These are phyloP conservation scores for Silurus glanis DNA, from an alignment of 2,113 vertebrate species.

Conservation along the genomic window DNA sequence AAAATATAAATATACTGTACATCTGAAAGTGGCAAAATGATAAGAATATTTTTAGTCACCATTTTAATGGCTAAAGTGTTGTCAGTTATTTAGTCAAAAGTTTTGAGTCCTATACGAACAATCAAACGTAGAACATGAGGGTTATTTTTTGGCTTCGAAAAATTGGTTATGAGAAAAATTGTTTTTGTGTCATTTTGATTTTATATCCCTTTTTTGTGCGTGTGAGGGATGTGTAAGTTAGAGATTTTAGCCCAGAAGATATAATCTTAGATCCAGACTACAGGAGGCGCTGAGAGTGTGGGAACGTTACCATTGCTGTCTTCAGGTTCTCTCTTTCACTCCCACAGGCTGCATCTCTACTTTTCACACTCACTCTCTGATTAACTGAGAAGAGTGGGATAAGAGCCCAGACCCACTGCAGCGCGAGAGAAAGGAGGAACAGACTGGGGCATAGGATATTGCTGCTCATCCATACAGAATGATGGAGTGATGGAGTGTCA, in stretches of 20 bases:
- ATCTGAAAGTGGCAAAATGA: background rate
- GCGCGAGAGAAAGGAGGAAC: background rate
- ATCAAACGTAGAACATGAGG: background rate
- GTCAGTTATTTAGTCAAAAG: background rate
- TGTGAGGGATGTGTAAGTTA: background rate
- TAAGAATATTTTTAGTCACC: background rate
- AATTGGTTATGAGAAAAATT: background rate
- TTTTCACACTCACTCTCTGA: constrained; percentile 22
- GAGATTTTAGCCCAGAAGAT: constrained; percentile 6
- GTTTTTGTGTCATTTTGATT: background rate
- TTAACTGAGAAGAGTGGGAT: constrained; percentile 2
- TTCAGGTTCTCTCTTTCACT: background rate
- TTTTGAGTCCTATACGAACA: background rate
- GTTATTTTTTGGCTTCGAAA: background rate
- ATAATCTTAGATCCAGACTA: constrained; percentile 17
- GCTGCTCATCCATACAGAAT: constrained; percentile 32
- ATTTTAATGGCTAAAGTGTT: background rate
- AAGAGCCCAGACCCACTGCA: background rate
- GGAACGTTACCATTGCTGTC: constrained; percentile 7
- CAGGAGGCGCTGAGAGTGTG: constrained; percentile 31
- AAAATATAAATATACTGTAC: background rate
- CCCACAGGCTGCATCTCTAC: background rate
- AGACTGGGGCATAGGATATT: constrained; percentile 46
- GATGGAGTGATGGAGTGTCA: constrained; percentile 31
- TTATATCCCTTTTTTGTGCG: background rate